Base-by-base conservation (phyloP, 2,888 invertebrate genomes). In the Lasius fuliginosus region DNA sequence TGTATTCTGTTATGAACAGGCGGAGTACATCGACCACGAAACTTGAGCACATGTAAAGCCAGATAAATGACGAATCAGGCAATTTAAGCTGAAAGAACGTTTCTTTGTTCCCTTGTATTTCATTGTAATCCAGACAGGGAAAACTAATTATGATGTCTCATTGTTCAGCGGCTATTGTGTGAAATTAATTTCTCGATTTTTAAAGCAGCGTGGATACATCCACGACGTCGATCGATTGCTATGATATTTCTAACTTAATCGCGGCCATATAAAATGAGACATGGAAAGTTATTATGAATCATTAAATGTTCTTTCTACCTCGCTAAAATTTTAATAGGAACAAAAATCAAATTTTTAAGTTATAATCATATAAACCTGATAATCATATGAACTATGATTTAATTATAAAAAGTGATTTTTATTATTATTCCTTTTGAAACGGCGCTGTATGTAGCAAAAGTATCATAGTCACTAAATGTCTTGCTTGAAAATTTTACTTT, bases 21-120 rank as follows among this genome's bases (percentile, higher is more conserved):
- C 73, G 42, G 18, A 74, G 71, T 68, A 79, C 71, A 58, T 58
- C 53, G 56, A 79, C 74, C 30, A 58, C 68, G 33, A 79, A 71
- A 79, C 56, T 79, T 79, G 71, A 71, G 23, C 33, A 71, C 53
- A 71, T 46, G 42, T 79, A 68, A 71, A 71, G 71, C n/a, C 40
- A 68, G 71, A 79, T 79, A 79, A 79, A 71, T 79, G 73, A 30
- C 40, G 15, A 40, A 40, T 3, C 42, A 53, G n/a, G 12, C 69
- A n/a, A 58, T 74, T 71, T 79, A 56, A 71, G 36, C 23, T 12
- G 42, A 60, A 53, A 68, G 18, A 11, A 46, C 15, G 33, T 73
- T 42, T 69, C 56, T 69, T 69, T 77, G 53, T 71, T 74, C 79
- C 71, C 42, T 58, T 18, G n/a, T 42, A n/a, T 74, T 40, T 74